A percentile compares a stretch with the other conserved stretches of the same genome.
Evolutionary conservation across 2,888 invertebrate species (phyloP).

Genomic region (Agonopterix heracliana): DNA sequence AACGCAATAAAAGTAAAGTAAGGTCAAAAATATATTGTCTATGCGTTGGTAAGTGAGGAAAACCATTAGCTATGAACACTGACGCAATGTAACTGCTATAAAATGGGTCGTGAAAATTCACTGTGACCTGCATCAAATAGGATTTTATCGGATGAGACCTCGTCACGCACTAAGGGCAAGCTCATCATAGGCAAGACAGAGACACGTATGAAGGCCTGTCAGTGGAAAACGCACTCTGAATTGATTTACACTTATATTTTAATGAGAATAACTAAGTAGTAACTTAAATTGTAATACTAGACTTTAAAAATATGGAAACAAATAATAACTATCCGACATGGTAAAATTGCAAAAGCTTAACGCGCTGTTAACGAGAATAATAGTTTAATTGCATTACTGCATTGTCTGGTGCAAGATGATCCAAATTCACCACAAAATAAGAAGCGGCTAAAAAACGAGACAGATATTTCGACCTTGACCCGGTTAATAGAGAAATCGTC

Average conservation of each 20-base stretch:
- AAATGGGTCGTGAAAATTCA: slow-evolving; percentile 43
- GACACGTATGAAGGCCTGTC: slow-evolving; percentile 45
- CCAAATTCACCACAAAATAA: background rate
- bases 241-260: slow-evolving; percentile 20
- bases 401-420: background rate
- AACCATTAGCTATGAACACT: slow-evolving; percentile 35
- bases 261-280: too few species aligned
- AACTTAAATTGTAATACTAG: too few species aligned
- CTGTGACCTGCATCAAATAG: slow-evolving; percentile 15
- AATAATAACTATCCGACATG: too few species aligned
- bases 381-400: background rate
- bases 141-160: slow-evolving; percentile 34
- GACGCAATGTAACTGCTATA: slow-evolving; percentile 47
- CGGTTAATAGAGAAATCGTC: slow-evolving; percentile 59
- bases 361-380: background rate
- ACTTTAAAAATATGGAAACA: too few species aligned
- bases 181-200: slow-evolving; percentile 44
- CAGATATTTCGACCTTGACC: slow-evolving; percentile 61
- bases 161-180: slow-evolving; percentile 65
- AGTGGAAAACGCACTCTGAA: slow-evolving; percentile 49
- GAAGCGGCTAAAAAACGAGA: slow-evolving; percentile 20
- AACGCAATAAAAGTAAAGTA: background rate
- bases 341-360: background rate
- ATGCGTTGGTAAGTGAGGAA: slow-evolving; percentile 26
- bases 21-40: background rate